Evolutionary conservation across 2,888 invertebrate species (phyloP).

Genomic region (Rhabditoides inermis): DNA sequence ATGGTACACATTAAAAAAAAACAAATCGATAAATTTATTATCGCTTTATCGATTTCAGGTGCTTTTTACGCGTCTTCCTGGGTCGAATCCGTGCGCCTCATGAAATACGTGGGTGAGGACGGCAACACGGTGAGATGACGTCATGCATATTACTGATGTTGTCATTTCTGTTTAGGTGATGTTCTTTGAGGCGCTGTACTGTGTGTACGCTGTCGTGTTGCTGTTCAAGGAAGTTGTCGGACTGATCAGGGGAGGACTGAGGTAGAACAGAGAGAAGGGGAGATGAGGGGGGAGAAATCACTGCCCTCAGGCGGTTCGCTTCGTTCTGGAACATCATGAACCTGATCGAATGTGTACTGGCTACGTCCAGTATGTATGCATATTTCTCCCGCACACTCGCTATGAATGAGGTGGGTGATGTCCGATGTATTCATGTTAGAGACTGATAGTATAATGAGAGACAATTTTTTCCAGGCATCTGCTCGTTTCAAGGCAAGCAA

Average conservation of each 20-base stretch:
- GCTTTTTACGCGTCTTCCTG: conserved; percentile 19
- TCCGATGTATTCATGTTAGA: too few species aligned
- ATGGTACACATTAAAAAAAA: conserved; percentile 6
- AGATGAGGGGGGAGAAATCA: not conserved
- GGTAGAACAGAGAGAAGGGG: conserved; percentile 1
- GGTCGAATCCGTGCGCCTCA: conserved; percentile 32
- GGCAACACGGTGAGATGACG: conserved; percentile 3
- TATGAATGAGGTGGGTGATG: conserved; percentile 12
- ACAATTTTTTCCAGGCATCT: too few species aligned
- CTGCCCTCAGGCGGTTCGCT: not conserved
- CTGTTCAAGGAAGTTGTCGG: conserved; percentile 17
- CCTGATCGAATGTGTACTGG: conserved; percentile 16
- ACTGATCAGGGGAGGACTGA: conserved; percentile 7
- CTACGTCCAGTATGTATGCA: conserved; percentile 17
- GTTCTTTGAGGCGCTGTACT: conserved; percentile 15
- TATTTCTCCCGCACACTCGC: conserved; percentile 19
- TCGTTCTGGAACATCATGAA: conserved; percentile 30
- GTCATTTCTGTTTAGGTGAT: conserved; percentile 26
- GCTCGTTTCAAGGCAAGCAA: conserved; percentile 54
- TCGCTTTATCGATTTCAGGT: not conserved
- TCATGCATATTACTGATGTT: not conserved
- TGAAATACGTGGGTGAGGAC: conserved; percentile 25
- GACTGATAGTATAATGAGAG: too few species aligned
- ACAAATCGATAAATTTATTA: not conserved
- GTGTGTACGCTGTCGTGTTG: conserved; percentile 19